Evolutionary conservation across 1,140 invertebrate genomes (phyloP).

Genomic region (Trypoxylus dichotomus): DNA sequence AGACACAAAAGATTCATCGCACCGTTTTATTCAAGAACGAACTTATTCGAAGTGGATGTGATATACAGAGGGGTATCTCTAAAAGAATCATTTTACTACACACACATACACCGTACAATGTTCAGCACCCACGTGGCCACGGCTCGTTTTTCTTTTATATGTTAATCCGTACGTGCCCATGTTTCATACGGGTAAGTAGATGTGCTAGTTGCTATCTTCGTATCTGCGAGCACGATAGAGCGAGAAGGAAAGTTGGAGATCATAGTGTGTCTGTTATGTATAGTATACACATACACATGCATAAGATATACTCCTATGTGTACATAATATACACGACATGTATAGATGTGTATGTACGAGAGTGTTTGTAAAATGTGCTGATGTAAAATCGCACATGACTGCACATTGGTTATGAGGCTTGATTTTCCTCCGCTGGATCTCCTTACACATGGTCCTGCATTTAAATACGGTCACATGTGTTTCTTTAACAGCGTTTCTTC

Average conservation of each 20-base stretch:
- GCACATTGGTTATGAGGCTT: conserved; percentile 29
- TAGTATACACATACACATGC: neutral
- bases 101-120: conserved; percentile 1
- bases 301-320: neutral
- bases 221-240: neutral
- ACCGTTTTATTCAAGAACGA: neutral
- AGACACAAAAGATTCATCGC: neutral
- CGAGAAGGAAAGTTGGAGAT: neutral
- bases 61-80: conserved; percentile 5
- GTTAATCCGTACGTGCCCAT: conserved; percentile 22
- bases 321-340: neutral
- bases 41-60: neutral
- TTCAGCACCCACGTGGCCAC: conserved; percentile 17
- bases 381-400: conserved; percentile 32
- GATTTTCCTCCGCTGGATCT: neutral
- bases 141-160: conserved; percentile 7
- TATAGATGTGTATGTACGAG: neutral
- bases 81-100: neutral
- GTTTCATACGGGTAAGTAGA: conserved; percentile 12
- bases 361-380: conserved; percentile 31
- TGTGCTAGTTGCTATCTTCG: neutral
- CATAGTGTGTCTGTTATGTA: neutral
- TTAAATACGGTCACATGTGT: conserved; percentile 23
- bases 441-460: conserved; percentile 18
- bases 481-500: neutral